Base-by-base conservation (phyloP, 2,797 vertebrate species). In the Anabas testudineus region DNA sequence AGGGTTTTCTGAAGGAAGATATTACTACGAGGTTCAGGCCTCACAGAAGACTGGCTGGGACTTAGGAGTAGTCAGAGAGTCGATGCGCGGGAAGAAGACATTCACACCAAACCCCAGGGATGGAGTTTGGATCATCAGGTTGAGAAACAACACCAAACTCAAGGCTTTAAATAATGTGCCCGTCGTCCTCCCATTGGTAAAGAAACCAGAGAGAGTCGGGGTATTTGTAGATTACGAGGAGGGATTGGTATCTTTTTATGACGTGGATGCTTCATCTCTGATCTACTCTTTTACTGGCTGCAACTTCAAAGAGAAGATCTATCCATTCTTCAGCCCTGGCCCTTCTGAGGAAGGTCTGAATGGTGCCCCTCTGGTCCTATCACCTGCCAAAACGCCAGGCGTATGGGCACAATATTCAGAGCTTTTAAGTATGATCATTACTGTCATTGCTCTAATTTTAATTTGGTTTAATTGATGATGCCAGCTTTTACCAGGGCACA, bases 201-300 rank as follows among this genome's bases (percentile, higher is more conserved):
- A 3, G 2, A 46, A 41, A 37, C 76, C 60, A 1, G 46, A 83
- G 12, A 81, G 32, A 72, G 8, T 89, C 2, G 9, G 52, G 1
- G 67, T 84, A 68, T 74, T 77, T 58, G 80, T 89, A 13, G 71
- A 90, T 49, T 83, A 83, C 37, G 60, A 86, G 3, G 32, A 60
- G 2, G 24, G 67, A 39, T 4, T 0, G 2, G 57, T 87, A 68
- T 22, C 58, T 22, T 67, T 90, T 57, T 76, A 18, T 60, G 67
- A 85, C 34, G 63, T 60, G 24, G 61, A 72, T 24, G 41, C 42
- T 19, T 3, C 0, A 0, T 7, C 13, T 13, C 10, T 41, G 1
- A 42, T 78, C 9, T 76, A 18, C 55, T 65, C 47, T 64, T 78
- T 82, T 6, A 70, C 2, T 3, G 46, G 8, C 15, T 84, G 79